These are phyloP conservation scores for Borostomias antarcticus DNA, from an alignment of 2,797 vertebrate species.

Conservation along the genomic window DNA sequence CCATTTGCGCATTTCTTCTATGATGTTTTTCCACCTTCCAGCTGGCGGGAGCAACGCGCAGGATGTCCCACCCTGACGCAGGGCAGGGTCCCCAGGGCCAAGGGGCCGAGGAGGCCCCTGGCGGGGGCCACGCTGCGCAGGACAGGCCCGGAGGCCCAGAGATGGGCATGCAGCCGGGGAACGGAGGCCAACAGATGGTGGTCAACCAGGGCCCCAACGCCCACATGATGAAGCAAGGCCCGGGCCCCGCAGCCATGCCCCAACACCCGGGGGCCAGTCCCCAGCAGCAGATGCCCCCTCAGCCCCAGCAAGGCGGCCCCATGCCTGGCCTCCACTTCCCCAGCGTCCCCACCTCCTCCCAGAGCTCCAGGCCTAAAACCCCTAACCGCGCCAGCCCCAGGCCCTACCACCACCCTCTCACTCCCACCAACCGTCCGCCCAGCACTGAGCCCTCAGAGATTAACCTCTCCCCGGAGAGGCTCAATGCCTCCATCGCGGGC, in stretches of 20 bases:
- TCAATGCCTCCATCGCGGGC: conserved; percentile 98
- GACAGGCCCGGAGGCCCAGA: conserved; percentile 81
- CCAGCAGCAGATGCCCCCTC: conserved; percentile 83
- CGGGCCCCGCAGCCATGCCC: conserved; percentile 83
- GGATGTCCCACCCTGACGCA: conserved; percentile 89
- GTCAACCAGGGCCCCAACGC: conserved; percentile 81
- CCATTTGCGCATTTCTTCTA: too few relatives aligned
- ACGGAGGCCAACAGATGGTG: conserved; percentile 86
- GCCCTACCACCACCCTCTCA: conserved; percentile 96
- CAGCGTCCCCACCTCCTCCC: conserved; percentile 88
- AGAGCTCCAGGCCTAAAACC: conserved; percentile 96
- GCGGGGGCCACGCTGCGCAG: conserved; percentile 74
- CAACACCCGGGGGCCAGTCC: conserved; percentile 88
- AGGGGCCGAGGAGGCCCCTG: conserved; percentile 82
- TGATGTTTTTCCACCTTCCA: conserved; percentile 23
- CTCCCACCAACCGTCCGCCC: conserved; percentile 95
- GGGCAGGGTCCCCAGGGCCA: conserved; percentile 83
- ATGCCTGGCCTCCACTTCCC: conserved; percentile 90
- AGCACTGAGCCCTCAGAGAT: conserved; percentile 99
- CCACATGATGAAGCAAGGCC: conserved; percentile 90
- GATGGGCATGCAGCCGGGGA: conserved; percentile 80
- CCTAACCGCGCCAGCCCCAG: conserved; percentile 97
- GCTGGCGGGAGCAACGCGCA: conserved; percentile 82
- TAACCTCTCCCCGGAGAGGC: conserved; percentile 95
- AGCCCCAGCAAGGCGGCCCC: conserved; percentile 81